Base-by-base conservation (phyloP, 2,888 invertebrate genomes). In the Galeopsomyia nigrocyanea region DNA sequence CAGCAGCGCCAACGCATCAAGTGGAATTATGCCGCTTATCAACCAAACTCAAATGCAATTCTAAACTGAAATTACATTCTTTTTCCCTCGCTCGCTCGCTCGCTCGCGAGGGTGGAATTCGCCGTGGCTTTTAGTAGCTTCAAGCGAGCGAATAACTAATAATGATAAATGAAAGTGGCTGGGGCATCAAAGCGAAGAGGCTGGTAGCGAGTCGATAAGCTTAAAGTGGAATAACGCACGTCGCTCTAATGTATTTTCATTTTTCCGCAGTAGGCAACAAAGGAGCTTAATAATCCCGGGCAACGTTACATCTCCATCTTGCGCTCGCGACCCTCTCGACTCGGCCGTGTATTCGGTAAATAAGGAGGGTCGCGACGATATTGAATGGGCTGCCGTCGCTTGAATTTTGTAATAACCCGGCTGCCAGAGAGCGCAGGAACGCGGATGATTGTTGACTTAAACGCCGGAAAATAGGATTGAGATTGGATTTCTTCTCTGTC, bases 221-320 rank as follows among this genome's bases (percentile, higher is more conserved):
- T 71, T 2, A 26, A 5, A 26, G 26, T 26, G 26, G 2, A 26
- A 26, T 65, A 53, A 65, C 65, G 26, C 26, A 5, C 26, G 3
- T 70, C 72, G 60, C 31, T 55, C 19, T 69, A 73, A 62, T 62
- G 65, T 69, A 69, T 69, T 73, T 58, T 69, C 66, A 69, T 69
- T 69, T 73, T 69, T 73, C 31, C 62, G 47, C 46, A 39, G 14
- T 17, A 9, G 21, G 21, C 53, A 65, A 73, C 69, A 73, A 73
- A 73, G 73, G 62, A 53, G 62, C 66, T 66, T 73, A 69, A 73
- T 73, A 69, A 65, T 69, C 56, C 47, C 66, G 51, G 53, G 50
- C 21, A 22, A 39, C 13, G 51, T 31, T 17, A 21, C 17, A 31
- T 31, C 49, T 49, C 47, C 47, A 22, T 57, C 21, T 46, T 21